Evolutionary conservation across 2,888 invertebrate genomes (phyloP).

Genomic region (Apamea monoglypha): DNA sequence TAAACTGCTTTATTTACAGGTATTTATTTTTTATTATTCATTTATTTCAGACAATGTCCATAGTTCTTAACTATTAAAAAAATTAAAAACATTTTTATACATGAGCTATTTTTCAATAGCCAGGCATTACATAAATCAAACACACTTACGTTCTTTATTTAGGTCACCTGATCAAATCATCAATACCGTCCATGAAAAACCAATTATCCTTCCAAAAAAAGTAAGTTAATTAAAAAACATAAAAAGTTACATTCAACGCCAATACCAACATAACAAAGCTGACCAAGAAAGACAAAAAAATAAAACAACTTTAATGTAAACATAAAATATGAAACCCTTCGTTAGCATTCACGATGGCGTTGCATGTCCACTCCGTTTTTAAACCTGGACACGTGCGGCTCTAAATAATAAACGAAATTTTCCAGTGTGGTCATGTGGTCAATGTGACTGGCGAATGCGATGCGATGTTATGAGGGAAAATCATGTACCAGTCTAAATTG

Average conservation of each 20-base stretch:
- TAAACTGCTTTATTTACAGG: not conserved
- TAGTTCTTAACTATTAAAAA: too few relatives aligned
- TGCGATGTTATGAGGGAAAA: not conserved
- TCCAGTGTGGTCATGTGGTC: not conserved
- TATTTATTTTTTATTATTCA: too few relatives aligned
- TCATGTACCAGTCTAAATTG: not conserved
- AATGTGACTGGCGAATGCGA: not conserved
- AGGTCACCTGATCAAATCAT: not conserved
- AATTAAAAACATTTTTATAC: too few relatives aligned
- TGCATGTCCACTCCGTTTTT: conserved; percentile 29
- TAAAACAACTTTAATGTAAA: not conserved
- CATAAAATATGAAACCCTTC: conserved; percentile 33
- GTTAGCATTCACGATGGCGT: conserved; percentile 37
- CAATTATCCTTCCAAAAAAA: not conserved
- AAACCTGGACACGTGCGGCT: conserved; percentile 27
- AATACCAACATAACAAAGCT: not conserved
- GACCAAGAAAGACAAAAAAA: conserved; percentile 19
- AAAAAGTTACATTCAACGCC: not conserved
- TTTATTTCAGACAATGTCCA: too few relatives aligned
- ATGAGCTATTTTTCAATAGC: not conserved
- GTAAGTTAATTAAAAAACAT: not conserved
- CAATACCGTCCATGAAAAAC: not conserved
- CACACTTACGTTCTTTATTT: not conserved
- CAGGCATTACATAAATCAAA: not conserved
- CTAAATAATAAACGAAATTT: conserved; percentile 23